phyloP scores from a whole-genome alignment of 1,140 invertebrate species.

The Pissodes strobi region DNA sequence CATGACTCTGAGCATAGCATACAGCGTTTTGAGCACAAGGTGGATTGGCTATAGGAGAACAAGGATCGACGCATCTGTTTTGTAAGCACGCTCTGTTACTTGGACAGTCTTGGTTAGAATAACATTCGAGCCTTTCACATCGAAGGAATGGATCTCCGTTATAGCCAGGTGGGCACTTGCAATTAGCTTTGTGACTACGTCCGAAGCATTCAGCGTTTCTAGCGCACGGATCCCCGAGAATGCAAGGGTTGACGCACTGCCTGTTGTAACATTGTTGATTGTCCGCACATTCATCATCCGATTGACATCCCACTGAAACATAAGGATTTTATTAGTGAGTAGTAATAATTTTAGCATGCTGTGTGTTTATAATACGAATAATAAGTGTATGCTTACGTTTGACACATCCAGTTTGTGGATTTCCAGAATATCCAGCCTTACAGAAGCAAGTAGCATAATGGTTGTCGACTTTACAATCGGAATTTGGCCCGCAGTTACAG shows the following conservation, averaged over 20 bases:
- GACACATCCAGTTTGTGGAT: conserved; percentile 77
- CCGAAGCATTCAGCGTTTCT: conserved; percentile 82
- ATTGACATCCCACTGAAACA: conserved; percentile 64
- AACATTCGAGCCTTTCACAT: conserved; percentile 81
- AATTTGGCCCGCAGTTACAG: conserved; percentile 81
- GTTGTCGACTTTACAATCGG: conserved; percentile 76
- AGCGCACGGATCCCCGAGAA: conserved; percentile 77
- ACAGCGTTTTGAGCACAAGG: conserved; percentile 80
- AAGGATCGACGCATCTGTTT: conserved; percentile 76
- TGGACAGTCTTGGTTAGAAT: conserved; percentile 74
- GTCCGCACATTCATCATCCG: conserved; percentile 76
- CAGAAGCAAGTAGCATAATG: conserved; percentile 85
- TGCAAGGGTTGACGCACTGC: conserved; percentile 78
- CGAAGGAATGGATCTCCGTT: conserved; percentile 75
- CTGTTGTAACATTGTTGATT: conserved; percentile 81
- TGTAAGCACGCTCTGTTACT: conserved; percentile 70
- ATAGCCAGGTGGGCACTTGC: conserved; percentile 73
- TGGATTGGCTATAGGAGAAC: conserved; percentile 62
- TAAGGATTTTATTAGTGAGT: too few species aligned
- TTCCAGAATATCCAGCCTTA: conserved; percentile 76
- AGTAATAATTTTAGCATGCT: too few species aligned
- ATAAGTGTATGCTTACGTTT: conserved; percentile 62
- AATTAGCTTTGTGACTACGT: conserved; percentile 73
- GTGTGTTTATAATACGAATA: not conserved
- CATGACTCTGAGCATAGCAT: conserved; percentile 78